These are phyloP conservation scores for Zaprionus ghesquierei DNA, from an alignment of 1,140 invertebrate genomes.

Conservation along the genomic window DNA sequence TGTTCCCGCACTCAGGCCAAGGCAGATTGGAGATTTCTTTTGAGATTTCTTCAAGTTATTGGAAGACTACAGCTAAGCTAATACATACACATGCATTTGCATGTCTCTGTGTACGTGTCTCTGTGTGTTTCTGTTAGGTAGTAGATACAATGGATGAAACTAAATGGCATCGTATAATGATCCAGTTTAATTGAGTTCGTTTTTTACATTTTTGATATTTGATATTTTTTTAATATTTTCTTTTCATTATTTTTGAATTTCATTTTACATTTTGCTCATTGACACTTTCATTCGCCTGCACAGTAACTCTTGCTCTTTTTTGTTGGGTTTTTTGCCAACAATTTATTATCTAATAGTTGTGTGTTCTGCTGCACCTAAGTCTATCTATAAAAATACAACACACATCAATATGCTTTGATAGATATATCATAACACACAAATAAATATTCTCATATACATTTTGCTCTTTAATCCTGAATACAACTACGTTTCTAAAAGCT, in stretches of 20 bases:
- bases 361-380: slow-evolving; percentile 1
- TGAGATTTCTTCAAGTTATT: slow-evolving; percentile 33
- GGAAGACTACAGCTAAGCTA: slow-evolving; percentile 73
- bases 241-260: background rate
- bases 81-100: slow-evolving; percentile 28
- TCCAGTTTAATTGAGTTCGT: slow-evolving; percentile 10
- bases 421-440: slow-evolving; percentile 1
- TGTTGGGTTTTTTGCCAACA: background rate
- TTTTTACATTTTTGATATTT: background rate
- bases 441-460: slow-evolving; percentile 1
- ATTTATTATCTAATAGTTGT: slow-evolving; percentile 14
- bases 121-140: slow-evolving; percentile 13
- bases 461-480: slow-evolving; percentile 10
- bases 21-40: slow-evolving; percentile 22
- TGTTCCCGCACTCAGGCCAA: slow-evolving; percentile 14
- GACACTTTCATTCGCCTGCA: background rate
- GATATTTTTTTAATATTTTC: background rate
- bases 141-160: slow-evolving; percentile 10
- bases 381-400: slow-evolving; percentile 36
- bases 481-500: slow-evolving; percentile 8
- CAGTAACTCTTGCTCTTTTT: background rate
- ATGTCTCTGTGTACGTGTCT: slow-evolving; percentile 13
- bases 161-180: background rate
- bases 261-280: background rate
- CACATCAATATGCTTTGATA: slow-evolving; percentile 17